Conservation (phyloP, 2,888 invertebrate genomes). For the Augiades crinisus region DNA sequence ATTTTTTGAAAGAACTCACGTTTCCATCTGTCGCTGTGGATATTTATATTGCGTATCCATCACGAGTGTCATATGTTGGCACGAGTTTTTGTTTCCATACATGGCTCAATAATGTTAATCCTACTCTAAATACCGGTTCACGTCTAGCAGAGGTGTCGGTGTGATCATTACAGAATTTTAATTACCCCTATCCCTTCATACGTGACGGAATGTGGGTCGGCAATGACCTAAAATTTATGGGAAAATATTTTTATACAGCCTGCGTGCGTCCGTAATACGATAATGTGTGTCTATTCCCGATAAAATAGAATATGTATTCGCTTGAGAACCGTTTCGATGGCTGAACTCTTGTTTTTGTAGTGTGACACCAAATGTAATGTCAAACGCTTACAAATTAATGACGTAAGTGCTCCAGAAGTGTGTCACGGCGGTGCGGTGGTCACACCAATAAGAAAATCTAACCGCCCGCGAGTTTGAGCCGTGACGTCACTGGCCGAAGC, state of each 20-base stretch:
- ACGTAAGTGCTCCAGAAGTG: slow-evolving; percentile 52
- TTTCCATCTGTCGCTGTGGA: neutral
- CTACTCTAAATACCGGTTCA: slow-evolving; percentile 27
- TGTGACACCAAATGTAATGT: slow-evolving; percentile 44
- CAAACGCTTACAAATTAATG: slow-evolving; percentile 56
- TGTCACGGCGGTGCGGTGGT: slow-evolving; percentile 43
- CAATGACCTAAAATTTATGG: slow-evolving; percentile 70
- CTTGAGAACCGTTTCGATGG: slow-evolving; percentile 28
- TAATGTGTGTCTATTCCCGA: slow-evolving; percentile 36
- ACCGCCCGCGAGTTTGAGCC: slow-evolving; percentile 24
- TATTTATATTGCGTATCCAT: slow-evolving; percentile 21
- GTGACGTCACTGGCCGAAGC: slow-evolving; percentile 38
- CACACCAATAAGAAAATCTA: slow-evolving; percentile 34
- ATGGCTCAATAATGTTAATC: slow-evolving; percentile 19
- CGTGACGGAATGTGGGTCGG: slow-evolving; percentile 62
- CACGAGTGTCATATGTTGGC: slow-evolving; percentile 15
- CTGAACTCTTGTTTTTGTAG: slow-evolving; percentile 35
- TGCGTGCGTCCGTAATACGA: slow-evolving; percentile 21
- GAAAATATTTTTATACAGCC: slow-evolving; percentile 53
- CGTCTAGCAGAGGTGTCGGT: slow-evolving; percentile 55
- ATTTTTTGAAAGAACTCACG: slow-evolving; percentile 5
- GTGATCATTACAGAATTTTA: slow-evolving; percentile 65
- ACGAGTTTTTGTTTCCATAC: slow-evolving; percentile 13
- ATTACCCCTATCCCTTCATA: slow-evolving; percentile 66
- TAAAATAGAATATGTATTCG: slow-evolving; percentile 40